phyloP scores from a whole-genome alignment of 2,888 invertebrate genomes.

The Tromatobia lineatoria region DNA sequence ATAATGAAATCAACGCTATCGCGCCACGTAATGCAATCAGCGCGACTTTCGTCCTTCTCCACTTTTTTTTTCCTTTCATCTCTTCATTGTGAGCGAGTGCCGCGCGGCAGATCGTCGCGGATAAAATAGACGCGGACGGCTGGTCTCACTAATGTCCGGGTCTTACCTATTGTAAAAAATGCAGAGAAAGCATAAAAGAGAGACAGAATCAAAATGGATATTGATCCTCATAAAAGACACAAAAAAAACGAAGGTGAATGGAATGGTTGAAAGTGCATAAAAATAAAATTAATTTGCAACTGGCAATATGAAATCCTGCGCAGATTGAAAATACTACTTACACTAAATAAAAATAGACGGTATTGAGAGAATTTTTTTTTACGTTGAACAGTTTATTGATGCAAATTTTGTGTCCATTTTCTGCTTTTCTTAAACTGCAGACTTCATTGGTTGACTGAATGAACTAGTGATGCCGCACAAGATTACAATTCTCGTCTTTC shows the following conservation, averaged over 20 bases:
- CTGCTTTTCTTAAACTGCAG: no score
- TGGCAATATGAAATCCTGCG: not conserved
- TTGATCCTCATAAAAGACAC: not conserved
- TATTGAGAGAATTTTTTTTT: no score
- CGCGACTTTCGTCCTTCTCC: constrained; percentile 43
- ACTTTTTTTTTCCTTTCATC: not conserved
- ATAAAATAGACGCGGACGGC: constrained; percentile 22
- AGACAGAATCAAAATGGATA: not conserved
- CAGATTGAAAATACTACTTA: not conserved
- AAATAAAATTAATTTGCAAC: not conserved
- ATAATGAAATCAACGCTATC: constrained; percentile 55
- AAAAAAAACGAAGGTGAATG: no score
- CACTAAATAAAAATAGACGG: no score
- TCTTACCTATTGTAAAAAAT: constrained; percentile 7
- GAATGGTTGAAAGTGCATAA: not conserved
- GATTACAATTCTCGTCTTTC: no score
- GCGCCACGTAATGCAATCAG: constrained; percentile 49
- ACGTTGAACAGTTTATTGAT: no score
- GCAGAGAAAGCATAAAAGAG: not conserved
- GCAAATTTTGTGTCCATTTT: no score
- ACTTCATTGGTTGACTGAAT: no score
- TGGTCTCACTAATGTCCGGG: constrained; percentile 12
- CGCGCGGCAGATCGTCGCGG: constrained; percentile 27
- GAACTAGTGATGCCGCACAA: no score
- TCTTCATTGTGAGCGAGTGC: constrained; percentile 11